Conservation (phyloP, 23 tunicate species). For the Diplosoma virens region DNA sequence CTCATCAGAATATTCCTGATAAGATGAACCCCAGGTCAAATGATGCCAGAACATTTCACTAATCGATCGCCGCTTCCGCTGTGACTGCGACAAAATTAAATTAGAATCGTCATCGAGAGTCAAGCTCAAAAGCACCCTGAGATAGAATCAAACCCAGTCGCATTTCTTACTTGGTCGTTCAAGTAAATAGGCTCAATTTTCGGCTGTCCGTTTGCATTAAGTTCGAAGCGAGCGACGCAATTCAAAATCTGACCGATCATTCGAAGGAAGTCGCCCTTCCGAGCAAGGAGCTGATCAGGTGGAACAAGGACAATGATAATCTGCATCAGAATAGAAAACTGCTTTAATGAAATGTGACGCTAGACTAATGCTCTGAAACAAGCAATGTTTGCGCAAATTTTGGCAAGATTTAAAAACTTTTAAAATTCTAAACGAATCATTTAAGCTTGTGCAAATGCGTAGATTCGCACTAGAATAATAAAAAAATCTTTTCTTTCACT, state of each 20-base stretch:
- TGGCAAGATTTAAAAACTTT: too few species aligned
- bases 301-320: conserved; percentile 49
- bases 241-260: conserved; percentile 31
- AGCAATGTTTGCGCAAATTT: too few species aligned
- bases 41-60: conserved; percentile 5
- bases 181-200: conserved; percentile 27
- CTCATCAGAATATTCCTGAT: not conserved
- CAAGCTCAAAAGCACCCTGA: not conserved
- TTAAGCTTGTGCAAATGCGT: too few species aligned
- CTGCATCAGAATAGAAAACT: too few species aligned
- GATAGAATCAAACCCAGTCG: not conserved
- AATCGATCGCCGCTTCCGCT: conserved; percentile 5
- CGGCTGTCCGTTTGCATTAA: conserved; percentile 22
- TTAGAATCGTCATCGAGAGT: not conserved
- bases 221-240: conserved; percentile 29
- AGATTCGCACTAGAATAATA: too few species aligned
- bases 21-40: not conserved
- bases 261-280: conserved; percentile 39
- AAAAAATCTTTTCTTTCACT: too few species aligned
- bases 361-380: too few species aligned
- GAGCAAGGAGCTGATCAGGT: conserved; percentile 33
- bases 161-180: not conserved
- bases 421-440: too few species aligned
- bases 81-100: not conserved
- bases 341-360: too few species aligned